Conservation (phyloP, 2,888 invertebrate species). For the Drosophila borealis region DNA sequence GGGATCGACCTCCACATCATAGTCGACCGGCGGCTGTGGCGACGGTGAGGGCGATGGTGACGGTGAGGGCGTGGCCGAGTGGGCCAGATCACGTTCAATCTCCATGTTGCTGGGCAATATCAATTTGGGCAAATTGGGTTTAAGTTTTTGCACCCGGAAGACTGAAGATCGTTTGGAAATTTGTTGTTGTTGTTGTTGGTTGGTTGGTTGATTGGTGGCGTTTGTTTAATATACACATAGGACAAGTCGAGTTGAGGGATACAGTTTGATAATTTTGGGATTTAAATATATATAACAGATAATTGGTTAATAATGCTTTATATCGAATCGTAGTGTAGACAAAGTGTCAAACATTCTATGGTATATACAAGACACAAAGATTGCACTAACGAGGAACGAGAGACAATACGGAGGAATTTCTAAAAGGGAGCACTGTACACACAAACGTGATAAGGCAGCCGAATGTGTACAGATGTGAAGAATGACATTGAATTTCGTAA, state of each 20-base stretch:
- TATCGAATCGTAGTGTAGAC: slow-evolving; percentile 37
- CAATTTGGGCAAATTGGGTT: slow-evolving; percentile 84
- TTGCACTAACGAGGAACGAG: slow-evolving; percentile 36
- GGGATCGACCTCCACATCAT: slow-evolving; percentile 84
- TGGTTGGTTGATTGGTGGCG: slow-evolving; percentile 44
- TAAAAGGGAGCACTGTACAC: slow-evolving; percentile 29
- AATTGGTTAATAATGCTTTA: slow-evolving; percentile 66
- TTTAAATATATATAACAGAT: slow-evolving; percentile 67
- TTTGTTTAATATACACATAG: slow-evolving; percentile 71
- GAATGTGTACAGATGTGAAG: slow-evolving; percentile 49
- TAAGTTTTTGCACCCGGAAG: slow-evolving; percentile 85
- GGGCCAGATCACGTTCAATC: slow-evolving; percentile 65
- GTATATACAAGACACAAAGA: slow-evolving; percentile 66
- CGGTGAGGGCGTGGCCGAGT: slow-evolving; percentile 64
- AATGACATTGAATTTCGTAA: slow-evolving; percentile 52
- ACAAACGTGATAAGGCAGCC: slow-evolving; percentile 16
- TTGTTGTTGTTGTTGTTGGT: slow-evolving; percentile 45
- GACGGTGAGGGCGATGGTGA: slow-evolving; percentile 84
- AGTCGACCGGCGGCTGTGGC: slow-evolving; percentile 80
- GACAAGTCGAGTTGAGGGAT: slow-evolving; percentile 46
- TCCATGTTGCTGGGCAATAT: slow-evolving; percentile 83
- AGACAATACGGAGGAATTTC: slow-evolving; percentile 39
- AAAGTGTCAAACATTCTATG: slow-evolving; percentile 54
- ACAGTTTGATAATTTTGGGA: slow-evolving; percentile 42
- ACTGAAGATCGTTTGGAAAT: slow-evolving; percentile 68